phyloP scores from a whole-genome alignment of 2,797 vertebrate genomes.

The Loriculus beryllinus region DNA sequence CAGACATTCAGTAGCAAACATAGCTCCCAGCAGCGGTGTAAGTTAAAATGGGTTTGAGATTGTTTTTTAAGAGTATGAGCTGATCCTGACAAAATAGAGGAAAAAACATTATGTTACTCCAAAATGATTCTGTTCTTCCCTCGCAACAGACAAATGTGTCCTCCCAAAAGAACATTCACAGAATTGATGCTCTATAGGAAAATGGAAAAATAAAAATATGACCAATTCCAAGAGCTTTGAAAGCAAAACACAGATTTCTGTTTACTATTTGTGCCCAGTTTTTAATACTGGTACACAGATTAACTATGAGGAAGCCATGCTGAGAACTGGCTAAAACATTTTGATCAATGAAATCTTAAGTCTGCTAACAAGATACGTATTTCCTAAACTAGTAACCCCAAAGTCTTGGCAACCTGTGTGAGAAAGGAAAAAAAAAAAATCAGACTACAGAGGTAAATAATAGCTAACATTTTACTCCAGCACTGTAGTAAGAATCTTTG shows the following conservation, averaged over 20 bases:
- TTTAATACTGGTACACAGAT: neutral
- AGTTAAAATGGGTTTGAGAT: neutral
- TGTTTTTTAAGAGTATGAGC: neutral
- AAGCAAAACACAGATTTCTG: neutral
- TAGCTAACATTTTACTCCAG: conserved; percentile 34
- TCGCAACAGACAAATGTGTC: neutral
- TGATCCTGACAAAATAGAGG: neutral
- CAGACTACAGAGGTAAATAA: neutral
- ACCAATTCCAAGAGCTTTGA: neutral
- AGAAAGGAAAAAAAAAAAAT: neutral
- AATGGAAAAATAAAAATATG: neutral
- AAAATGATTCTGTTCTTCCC: neutral
- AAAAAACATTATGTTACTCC: neutral
- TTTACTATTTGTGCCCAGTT: neutral
- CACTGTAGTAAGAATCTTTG: neutral
- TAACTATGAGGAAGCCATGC: neutral
- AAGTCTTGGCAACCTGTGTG: neutral
- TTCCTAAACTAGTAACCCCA: neutral
- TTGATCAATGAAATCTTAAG: neutral
- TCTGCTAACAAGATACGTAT: rapidly evolving
- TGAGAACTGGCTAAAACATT: neutral
- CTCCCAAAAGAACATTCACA: neutral
- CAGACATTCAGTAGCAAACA: neutral
- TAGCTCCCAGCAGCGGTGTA: neutral
- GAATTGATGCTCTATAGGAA: neutral